These are phyloP conservation scores for Linnaemya vulpina DNA, from an alignment of 2,888 invertebrate species.

Conservation along the genomic window DNA sequence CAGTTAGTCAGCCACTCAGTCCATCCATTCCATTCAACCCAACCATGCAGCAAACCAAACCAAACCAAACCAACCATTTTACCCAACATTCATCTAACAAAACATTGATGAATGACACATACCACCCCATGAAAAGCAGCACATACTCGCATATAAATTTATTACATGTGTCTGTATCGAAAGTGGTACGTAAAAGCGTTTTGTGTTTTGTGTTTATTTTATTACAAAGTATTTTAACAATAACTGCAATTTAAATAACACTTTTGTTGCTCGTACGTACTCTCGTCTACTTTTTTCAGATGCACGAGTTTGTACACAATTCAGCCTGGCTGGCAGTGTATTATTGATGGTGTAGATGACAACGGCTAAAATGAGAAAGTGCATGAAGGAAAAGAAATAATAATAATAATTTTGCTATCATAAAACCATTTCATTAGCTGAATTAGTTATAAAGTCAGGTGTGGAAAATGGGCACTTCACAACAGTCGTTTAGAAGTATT, in stretches of 20 bases:
- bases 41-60: constrained; percentile 32
- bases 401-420: background rate
- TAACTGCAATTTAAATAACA: constrained; percentile 35
- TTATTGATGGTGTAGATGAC: constrained; percentile 10
- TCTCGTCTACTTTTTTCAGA: background rate
- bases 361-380: background rate
- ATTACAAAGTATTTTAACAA: constrained; percentile 9
- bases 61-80: constrained; percentile 42
- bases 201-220: background rate
- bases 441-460: background rate
- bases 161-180: constrained; percentile 19
- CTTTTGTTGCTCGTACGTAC: background rate
- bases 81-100: constrained; percentile 38
- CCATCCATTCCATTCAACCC: too few species aligned
- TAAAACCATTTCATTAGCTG: background rate
- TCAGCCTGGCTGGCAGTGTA: background rate
- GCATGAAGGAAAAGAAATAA: background rate
- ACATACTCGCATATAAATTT: constrained; percentile 15
- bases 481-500: too few species aligned
- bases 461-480: background rate
- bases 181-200: background rate
- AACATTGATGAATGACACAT: constrained; percentile 70
- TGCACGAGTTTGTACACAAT: background rate
- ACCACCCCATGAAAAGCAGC: constrained; percentile 57
- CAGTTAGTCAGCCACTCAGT: constrained; percentile 7